Evolutionary conservation across 2,888 invertebrate genomes (phyloP).

Genomic region (Drosophila percnosoma): DNA sequence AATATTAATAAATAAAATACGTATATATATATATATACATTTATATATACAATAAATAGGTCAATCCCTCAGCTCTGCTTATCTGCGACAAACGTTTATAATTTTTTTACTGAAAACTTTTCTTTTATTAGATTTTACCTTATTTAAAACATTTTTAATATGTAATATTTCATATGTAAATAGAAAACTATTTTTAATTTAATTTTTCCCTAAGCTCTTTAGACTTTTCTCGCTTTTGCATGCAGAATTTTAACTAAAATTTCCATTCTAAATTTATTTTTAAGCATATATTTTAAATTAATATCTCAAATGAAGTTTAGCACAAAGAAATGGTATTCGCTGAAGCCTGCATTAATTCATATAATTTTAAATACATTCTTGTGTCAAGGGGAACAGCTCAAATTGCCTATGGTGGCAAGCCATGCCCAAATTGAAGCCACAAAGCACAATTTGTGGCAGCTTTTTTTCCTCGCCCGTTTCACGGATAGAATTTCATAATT

Average conservation of each 20-base stretch:
- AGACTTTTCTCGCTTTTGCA: background rate
- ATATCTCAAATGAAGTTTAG: background rate
- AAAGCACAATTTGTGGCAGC: slow-evolving; percentile 21
- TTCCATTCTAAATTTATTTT: background rate
- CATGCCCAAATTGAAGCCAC: slow-evolving; percentile 40
- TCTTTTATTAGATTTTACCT: fast-evolving
- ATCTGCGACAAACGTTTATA: background rate
- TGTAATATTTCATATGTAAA: background rate
- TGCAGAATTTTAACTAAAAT: background rate
- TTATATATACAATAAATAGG: background rate
- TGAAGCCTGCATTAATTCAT: background rate
- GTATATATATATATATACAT: too few species aligned
- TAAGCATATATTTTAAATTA: background rate
- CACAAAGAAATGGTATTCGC: background rate
- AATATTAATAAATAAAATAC: background rate
- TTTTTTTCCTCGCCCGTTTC: slow-evolving; percentile 25
- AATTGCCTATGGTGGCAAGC: slow-evolving; percentile 7
- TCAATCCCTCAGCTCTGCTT: background rate
- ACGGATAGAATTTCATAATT: slow-evolving; percentile 68
- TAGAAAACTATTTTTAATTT: background rate
- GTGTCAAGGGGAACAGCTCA: slow-evolving; percentile 8
- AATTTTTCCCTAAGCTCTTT: background rate
- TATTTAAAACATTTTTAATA: background rate
- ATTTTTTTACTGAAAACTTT: background rate
- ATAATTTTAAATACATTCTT: slow-evolving; percentile 4